Evolutionary conservation across 2,113 vertebrate species (phyloP).

Genomic region (Ranitomeya imitator): DNA sequence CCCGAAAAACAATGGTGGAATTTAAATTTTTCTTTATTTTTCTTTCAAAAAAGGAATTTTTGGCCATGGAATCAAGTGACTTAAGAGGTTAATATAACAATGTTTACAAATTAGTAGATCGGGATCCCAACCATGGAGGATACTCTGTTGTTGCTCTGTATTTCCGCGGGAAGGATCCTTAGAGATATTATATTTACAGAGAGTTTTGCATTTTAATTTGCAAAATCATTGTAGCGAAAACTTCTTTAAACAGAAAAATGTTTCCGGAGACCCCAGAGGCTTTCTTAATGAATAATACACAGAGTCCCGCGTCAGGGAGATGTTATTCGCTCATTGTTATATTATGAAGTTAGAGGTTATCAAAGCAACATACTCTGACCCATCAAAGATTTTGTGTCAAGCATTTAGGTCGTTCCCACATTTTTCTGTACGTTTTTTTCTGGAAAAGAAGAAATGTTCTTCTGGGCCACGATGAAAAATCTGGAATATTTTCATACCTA

Average conservation of each 20-base stretch:
- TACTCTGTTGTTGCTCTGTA: neutral
- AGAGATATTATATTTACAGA: neutral
- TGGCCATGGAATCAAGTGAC: too few species aligned
- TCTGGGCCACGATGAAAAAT: too few species aligned
- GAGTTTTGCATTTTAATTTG: neutral
- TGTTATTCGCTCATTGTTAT: neutral
- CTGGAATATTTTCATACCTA: too few species aligned
- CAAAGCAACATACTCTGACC: neutral
- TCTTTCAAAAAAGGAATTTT: too few species aligned
- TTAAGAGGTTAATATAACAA: neutral
- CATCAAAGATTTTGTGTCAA: neutral
- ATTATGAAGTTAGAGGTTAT: neutral
- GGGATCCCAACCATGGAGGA: neutral
- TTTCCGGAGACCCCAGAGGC: neutral
- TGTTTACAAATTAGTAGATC: neutral
- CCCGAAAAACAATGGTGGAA: too few species aligned
- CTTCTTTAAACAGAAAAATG: neutral
- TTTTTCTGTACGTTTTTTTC: neutral
- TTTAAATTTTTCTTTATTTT: too few species aligned
- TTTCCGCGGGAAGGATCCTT: neutral
- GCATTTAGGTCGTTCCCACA: neutral
- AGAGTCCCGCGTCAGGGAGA: neutral
- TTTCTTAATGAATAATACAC: neutral
- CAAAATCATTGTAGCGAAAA: slow-evolving; percentile 3
- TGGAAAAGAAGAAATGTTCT: too few species aligned